Conservation (phyloP, 2,797 vertebrate genomes). For the Esox masquinongy region DNA sequence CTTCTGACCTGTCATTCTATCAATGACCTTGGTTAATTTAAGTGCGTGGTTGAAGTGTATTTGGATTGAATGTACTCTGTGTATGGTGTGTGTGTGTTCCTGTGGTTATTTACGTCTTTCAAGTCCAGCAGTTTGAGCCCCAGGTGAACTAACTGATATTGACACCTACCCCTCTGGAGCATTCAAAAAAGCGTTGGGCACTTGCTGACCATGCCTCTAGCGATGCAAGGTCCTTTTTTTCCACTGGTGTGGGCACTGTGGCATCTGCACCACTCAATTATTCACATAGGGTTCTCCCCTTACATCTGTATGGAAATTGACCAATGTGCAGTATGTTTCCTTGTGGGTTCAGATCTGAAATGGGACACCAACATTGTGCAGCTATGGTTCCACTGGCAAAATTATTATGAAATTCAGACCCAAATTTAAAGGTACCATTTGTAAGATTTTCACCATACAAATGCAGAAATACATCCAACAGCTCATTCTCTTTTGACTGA, state of each 20-base stretch:
- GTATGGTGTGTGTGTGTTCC: neutral
- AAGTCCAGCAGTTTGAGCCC: neutral
- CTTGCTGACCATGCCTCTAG: constrained; percentile 9
- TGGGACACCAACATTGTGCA: constrained; percentile 6
- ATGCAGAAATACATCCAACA: too few relatives aligned
- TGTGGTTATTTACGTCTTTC: neutral
- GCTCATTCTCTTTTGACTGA: too few relatives aligned
- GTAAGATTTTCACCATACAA: too few relatives aligned
- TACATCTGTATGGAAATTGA: constrained; percentile 57
- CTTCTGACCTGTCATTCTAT: constrained; percentile 9
- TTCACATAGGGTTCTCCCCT: constrained; percentile 60
- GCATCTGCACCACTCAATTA: constrained; percentile 64
- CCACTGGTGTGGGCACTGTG: constrained; percentile 40
- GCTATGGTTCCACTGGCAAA: neutral
- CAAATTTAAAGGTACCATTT: too few relatives aligned
- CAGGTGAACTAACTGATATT: neutral
- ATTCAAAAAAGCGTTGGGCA: neutral
- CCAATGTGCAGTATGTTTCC: constrained; percentile 29
- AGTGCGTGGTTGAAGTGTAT: neutral
- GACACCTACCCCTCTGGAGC: neutral
- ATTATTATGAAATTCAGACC: neutral
- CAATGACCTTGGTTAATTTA: neutral
- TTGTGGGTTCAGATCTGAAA: constrained; percentile 26
- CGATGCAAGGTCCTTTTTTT: constrained; percentile 50
- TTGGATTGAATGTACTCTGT: too few relatives aligned